Base-by-base conservation (phyloP, 2,888 invertebrate species). In the Hylaea fasciaria region DNA sequence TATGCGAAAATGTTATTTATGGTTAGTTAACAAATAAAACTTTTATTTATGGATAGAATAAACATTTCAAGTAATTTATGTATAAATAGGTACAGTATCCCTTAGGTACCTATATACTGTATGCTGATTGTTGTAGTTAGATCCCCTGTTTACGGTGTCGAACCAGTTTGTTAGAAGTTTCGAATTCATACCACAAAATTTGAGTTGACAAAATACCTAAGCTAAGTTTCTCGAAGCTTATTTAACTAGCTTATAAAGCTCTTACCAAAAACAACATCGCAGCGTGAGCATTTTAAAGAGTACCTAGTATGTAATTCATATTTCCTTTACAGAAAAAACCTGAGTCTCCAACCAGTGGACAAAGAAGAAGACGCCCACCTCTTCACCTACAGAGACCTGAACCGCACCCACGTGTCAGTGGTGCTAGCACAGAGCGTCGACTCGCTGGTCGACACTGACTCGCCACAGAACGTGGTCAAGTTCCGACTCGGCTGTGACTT, bases 391-490 rank as follows among this genome's bases (percentile, higher is more conserved):
- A 93, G 94, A 41, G 96, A 97, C 76, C 83, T 96, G 53, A 97
- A 97, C 87, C 88, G 94, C 16, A 96, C 97, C 0, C 95, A 95
- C 66, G 95, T 97, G 65, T 94, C 96, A 4, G 93, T 97, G 51
- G 92, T 95, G 56, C 86, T 97, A 64, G 95, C 96, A 0, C 95
- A 95, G 83, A 95, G 96, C 1, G 88, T 97, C 67, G 97, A 97
- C 76, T 93, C 95, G 52, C 90, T 97, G 45, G 97, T 97, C 17
- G 97, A 97, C 90, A 94, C 95, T 16, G 96, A 96, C 77, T 93
- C 93, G 51, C 96, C 97, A 0, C 95, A 95, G 81, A 97, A 97
- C 85, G 94, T 97, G 48, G 93, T 97, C 62, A 97, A 97, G 89
- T 97, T 97, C 86, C 93, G 96, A 44, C 93, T 97, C 35, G 94